Conservation (phyloP, 2,113 vertebrate genomes). For the Hippocampus comes region DNA sequence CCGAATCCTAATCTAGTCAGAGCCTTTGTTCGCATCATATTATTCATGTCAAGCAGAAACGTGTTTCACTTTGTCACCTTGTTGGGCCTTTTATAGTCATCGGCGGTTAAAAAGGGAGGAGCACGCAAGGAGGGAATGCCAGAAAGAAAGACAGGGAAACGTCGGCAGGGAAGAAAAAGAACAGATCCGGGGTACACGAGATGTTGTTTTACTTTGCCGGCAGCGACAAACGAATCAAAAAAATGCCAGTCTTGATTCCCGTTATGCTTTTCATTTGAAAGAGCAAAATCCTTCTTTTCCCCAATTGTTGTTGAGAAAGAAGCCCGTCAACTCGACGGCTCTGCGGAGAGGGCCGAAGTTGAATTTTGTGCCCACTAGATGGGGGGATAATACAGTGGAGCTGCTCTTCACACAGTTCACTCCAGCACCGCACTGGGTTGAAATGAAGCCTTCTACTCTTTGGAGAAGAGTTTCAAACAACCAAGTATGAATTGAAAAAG, state of each 20-base stretch:
- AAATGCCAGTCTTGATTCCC: neutral
- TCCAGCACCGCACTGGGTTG: neutral
- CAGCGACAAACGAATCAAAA: conserved; percentile 10
- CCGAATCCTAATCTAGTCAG: neutral
- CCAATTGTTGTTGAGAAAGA: no score
- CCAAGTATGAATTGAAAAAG: no score
- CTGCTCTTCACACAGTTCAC: neutral
- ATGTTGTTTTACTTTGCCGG: neutral
- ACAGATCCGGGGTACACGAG: neutral
- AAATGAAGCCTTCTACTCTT: neutral
- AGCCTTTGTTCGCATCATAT: neutral
- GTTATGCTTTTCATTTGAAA: neutral
- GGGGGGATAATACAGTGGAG: neutral
- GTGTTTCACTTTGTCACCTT: conserved; percentile 54
- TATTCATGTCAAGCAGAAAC: conserved; percentile 12
- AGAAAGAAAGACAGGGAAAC: neutral
- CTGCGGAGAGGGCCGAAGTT: neutral
- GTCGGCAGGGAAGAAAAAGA: neutral
- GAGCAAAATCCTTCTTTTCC: neutral
- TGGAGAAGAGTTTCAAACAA: no score
- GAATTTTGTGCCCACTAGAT: conserved; percentile 19
- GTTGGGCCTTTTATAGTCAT: conserved; percentile 30
- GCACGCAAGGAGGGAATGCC: neutral
- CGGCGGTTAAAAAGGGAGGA: conserved; percentile 29
- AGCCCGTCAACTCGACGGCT: no score